Base-by-base conservation (phyloP, 2,113 vertebrate species). In the Alosa alosa region DNA sequence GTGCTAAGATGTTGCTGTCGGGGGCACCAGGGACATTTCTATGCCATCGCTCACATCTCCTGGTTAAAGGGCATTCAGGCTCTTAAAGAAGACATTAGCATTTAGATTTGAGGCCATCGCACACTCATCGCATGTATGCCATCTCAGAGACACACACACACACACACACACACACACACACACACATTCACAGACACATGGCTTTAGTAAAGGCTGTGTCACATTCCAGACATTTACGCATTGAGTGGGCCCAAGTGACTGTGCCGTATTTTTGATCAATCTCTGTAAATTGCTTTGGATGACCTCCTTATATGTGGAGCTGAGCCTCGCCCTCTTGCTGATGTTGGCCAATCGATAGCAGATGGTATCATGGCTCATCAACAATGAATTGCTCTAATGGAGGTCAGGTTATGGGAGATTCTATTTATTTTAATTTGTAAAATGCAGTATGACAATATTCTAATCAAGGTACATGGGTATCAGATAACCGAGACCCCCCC, bases 71-170 rank as follows among this genome's bases (percentile, higher is more conserved):
- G 90, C 92, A 92, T 85, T 90, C 81, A 81, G 90, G 90, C 93
- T 92, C 91, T 94, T 92, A 92, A 92, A 91, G 91, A 92, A 92
- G 91, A 88, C 91, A 94, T 93, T 94, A 94, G 93, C 93, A 93
- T 94, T 94, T 93, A 93, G 92, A 94, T 93, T 93, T 90, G 91
- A 93, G 92, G 86, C 11, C 36, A 36, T 36, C 5, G 31, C 72
- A 78, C 31, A 78, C 72, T 15, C 72, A 13, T 39, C 10, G 31
- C 31, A 78, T 78, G 72, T 78, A 78, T 78, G 72, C 36, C 39
- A 17, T 78, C 72, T 15, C 72, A 78, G 11, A 78, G 13, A 78
- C 72, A 78, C 36, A 78, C 84, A 11, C 64, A 64, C 72, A 36
- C 25, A 36, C 72, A 78, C 72, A 41, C 25, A 41, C 72, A 78